A percentile compares a stretch with the other conserved stretches of the same genome.
Conservation (phyloP, 2,888 invertebrate genomes). For the Orthosia cruda region DNA sequence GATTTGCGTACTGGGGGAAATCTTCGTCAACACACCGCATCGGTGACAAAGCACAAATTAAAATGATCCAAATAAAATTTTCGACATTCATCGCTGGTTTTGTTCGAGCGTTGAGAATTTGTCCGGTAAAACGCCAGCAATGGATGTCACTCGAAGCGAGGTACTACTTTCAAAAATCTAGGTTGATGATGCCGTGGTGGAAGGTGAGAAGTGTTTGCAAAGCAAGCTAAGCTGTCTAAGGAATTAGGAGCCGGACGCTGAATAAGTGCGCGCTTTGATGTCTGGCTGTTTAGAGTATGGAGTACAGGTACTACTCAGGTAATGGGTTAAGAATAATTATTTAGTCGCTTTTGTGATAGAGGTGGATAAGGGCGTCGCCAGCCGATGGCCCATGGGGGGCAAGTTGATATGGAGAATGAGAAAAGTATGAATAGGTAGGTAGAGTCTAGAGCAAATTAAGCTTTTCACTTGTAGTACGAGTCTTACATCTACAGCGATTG, state of each 20-base stretch:
- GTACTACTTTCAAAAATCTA: neutral
- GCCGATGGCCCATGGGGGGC: no score
- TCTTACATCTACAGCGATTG: no score
- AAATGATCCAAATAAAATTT: neutral
- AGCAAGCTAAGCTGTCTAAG: slow-evolving; percentile 72
- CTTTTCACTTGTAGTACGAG: no score
- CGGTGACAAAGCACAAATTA: neutral
- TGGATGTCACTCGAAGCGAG: neutral
- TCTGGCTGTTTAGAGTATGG: slow-evolving; percentile 51
- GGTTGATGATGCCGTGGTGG: slow-evolving; percentile 34
- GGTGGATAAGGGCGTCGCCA: no score
- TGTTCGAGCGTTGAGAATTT: rapidly evolving
- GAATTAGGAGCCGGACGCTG: slow-evolving; percentile 66
- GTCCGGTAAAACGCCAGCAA: neutral
- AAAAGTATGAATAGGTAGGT: no score
- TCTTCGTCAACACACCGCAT: slow-evolving; percentile 53
- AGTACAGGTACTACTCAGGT: slow-evolving; percentile 35
- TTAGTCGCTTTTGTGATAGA: neutral
- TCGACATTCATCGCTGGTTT: neutral
- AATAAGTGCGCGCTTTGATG: slow-evolving; percentile 67
- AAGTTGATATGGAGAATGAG: no score
- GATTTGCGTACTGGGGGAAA: slow-evolving; percentile 61
- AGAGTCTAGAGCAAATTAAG: no score
- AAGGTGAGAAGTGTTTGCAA: slow-evolving; percentile 66
- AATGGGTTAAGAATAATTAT: slow-evolving; percentile 33